Base-by-base conservation (phyloP, 2,113 vertebrate species). In the Artemisiospiza belli region DNA sequence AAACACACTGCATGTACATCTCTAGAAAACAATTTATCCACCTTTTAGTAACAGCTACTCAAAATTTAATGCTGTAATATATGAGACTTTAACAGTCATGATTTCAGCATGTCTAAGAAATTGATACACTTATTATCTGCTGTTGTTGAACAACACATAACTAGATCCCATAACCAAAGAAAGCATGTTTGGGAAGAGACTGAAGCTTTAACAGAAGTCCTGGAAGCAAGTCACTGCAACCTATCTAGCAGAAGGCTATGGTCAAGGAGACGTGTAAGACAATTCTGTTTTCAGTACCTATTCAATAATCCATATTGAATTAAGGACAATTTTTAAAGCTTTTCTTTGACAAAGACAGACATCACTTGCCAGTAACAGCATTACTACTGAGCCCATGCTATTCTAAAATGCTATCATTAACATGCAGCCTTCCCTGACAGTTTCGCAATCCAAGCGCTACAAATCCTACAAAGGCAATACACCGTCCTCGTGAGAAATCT, bases 1-100 rank as follows among this genome's bases (percentile, higher is more conserved):
- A 99, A 98, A 96, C 99, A 99, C 78, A 99, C 99, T 77, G 99
- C 99, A 95, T 99, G 99, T 83, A 99, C 99, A 87, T 99, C 99
- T 96, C 99, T 99, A 96, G 68, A 74, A 98, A 96, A 92, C 35
- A 94, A 95, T 86, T 83, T 27, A 94, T 78, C 44, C 28, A 62
- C 9, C 55, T 77, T 75, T 97, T 58, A 97, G 70, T 58, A 84
- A 81, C 44, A 94, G 39, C 44, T 49, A 75, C 31, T 93, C 68
- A 37, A 70, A 94, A 61, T 70, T 86, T 80, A 92, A 91, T 77
- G 43, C 25, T 41, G 22, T 47, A 63, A 73, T 10, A 4, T 24
- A 86, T 5, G 37, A 90, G 22, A 43, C 16, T 54, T 67, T 41
- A 88, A 72, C 11, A 77, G 5, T 30, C 37, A 41, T 64, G 59